A percentile compares a stretch with the other conserved stretches of the same genome.
Conservation (phyloP, 2,113 vertebrate genomes). For the Aldabrachelys gigantea region DNA sequence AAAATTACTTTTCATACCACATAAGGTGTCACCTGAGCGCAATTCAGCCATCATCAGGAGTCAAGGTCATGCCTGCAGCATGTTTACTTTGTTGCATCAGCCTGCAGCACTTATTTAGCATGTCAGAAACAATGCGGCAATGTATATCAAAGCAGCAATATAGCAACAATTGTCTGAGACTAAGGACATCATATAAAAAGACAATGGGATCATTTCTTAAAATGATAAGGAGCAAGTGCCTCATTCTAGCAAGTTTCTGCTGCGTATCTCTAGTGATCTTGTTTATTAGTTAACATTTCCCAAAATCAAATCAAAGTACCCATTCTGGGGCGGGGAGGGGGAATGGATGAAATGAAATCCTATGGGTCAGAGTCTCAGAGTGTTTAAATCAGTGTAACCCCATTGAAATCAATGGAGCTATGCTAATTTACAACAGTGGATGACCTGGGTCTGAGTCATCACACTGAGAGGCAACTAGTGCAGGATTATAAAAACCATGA, state of each 20-base stretch:
- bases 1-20: not conserved
- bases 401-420: not conserved
- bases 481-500: conserved; percentile 26
- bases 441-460: not conserved
- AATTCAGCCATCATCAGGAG: conserved; percentile 24
- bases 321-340: too few species aligned
- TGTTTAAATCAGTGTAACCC: not conserved
- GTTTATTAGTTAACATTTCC: not conserved
- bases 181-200: not conserved
- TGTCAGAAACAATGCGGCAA: conserved; percentile 37
- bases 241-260: not conserved
- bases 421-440: not conserved
- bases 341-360: not conserved
- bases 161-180: conserved; percentile 26
- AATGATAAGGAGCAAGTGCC: not conserved
- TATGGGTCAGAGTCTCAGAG: not conserved
- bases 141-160: conserved; percentile 50
- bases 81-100: conserved; percentile 33
- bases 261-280: not conserved
- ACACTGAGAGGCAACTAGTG: conserved; percentile 32
- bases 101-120: conserved; percentile 40
- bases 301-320: not conserved
- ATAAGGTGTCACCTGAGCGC: conserved; percentile 21
- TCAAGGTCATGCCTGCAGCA: not conserved
- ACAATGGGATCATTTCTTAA: not conserved